Evolutionary conservation across 2,888 invertebrate genomes (phyloP), one percentile per base, ranked within the genome.

Genomic region (Lasioglossum zephyrum): DNA sequence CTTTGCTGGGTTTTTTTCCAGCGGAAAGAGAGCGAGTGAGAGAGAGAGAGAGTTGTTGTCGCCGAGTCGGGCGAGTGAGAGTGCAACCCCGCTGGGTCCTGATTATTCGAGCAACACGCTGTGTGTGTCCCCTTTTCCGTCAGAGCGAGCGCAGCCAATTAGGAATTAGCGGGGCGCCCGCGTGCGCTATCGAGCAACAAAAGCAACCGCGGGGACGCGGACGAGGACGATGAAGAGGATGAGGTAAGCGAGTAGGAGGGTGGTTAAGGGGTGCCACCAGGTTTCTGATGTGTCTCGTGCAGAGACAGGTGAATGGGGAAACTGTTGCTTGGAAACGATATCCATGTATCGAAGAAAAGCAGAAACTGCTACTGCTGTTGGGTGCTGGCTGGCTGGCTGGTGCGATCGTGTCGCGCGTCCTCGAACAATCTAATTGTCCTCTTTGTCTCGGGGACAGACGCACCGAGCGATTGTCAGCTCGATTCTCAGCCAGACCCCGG

Each of bases 101-200:
- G 82, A 88, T 88, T 82, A 88, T 89, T 90, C 78, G 69, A 80
- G 79, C 85, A 87, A 87, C 81, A 44, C 31, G 39, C 57, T 73
- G 39, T 57, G n/a, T 70, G 60, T 41, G 22, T 69, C 70, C 36
- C 49, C 36, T 18, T 60, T 73, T 75, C 31, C 47, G 26, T 18
- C 13, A 70, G 18, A 31, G 73, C 66, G 44, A 79, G 74, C 47
- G 47, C 39, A 85, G 77, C 78, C 81, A 87, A 88, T 88, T 88
- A 89, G 41, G 66, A 66, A 69, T 86, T 77, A 85, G 49, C 60
- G 79, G 39, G 16, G 73, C 60, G 63, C 53, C 53, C 63, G 63
- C 66, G 47, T 26, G 13, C 74, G 47, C 75, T 74, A 63, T 70
- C 60, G 31, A 36, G 63, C 57, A 31, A 77, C 53, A 84, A 85